Evolutionary conservation across 2,797 vertebrate genomes (phyloP).

Genomic region (Numenius phaeopus): DNA sequence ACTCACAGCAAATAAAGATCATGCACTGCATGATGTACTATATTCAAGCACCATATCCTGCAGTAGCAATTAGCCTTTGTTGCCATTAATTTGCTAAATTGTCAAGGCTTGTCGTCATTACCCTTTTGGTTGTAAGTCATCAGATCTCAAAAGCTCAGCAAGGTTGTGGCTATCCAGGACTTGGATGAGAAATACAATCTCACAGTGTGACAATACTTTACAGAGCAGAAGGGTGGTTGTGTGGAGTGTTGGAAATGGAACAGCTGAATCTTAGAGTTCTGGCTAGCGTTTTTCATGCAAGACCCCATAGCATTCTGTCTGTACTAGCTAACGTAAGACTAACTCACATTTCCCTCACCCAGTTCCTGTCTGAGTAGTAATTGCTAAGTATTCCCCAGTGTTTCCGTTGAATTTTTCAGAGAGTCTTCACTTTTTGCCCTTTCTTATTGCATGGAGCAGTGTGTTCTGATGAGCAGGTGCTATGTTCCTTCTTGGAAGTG

Average conservation of each 20-base stretch:
- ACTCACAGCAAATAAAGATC: neutral
- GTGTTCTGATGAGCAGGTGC: neutral
- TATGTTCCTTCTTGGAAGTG: neutral
- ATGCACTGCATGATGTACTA: accelerated
- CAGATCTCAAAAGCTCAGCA: neutral
- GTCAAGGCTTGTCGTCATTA: neutral
- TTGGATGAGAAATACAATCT: neutral
- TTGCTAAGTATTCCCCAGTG: neutral
- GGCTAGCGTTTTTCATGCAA: neutral
- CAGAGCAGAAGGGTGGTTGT: neutral
- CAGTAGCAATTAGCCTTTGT: neutral
- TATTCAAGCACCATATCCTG: neutral
- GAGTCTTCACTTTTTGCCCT: neutral
- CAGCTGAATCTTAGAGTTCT: neutral
- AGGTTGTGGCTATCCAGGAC: neutral
- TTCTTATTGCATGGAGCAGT: neutral
- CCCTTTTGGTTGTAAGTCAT: neutral
- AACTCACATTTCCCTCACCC: neutral
- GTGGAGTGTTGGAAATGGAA: neutral
- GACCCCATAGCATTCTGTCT: neutral
- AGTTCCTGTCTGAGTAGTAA: neutral
- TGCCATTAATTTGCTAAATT: neutral
- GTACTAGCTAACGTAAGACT: neutral
- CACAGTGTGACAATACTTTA: neutral
- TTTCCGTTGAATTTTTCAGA: neutral